phyloP scores from a whole-genome alignment of 2,113 vertebrate genomes.

The Hypanus sabinus region DNA sequence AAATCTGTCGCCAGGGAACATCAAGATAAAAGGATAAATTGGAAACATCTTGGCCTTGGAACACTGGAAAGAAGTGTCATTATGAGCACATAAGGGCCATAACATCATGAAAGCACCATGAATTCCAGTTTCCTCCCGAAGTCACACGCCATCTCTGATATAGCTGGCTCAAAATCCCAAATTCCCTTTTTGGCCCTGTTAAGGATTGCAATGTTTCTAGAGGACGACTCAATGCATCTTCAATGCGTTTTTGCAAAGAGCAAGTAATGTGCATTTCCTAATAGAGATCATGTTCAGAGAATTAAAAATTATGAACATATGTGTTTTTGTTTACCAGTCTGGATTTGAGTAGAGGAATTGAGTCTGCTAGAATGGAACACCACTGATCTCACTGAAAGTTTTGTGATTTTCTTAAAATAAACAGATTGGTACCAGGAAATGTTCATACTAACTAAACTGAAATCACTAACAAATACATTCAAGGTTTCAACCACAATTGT shows the following conservation, averaged over 20 bases:
- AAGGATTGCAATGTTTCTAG: background rate
- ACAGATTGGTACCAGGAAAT: background rate
- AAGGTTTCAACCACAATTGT: background rate
- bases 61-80: background rate
- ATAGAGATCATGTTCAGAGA: background rate
- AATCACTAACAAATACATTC: background rate
- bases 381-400: background rate
- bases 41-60: background rate
- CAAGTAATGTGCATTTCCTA: background rate
- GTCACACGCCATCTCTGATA: background rate
- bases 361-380: background rate
- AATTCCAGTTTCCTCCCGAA: background rate
- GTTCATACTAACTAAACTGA: background rate
- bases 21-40: background rate
- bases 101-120: background rate
- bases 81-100: too few species aligned
- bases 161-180: background rate
- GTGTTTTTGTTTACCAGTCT: background rate
- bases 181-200: background rate
- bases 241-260: background rate
- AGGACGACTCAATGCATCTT: background rate
- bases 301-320: background rate
- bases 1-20: background rate
- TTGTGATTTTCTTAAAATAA: background rate
- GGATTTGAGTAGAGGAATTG: background rate